Evolutionary conservation across 2,888 invertebrate species (phyloP).

Genomic region (Chloromyia formosa): DNA sequence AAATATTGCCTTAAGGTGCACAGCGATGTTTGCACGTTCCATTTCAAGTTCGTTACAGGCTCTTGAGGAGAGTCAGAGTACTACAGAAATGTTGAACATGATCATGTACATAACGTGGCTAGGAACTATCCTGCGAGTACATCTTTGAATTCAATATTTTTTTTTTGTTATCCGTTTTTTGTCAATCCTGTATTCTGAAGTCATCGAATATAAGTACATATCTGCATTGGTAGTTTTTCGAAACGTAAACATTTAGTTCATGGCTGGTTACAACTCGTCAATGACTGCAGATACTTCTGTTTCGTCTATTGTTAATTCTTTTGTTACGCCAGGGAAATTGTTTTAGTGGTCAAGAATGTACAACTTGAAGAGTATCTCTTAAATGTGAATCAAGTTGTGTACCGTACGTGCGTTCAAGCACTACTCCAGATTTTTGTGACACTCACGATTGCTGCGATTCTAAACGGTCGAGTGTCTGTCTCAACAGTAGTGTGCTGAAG

Average conservation of each 20-base stretch:
- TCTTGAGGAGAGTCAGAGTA: neutral
- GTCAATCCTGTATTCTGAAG: neutral
- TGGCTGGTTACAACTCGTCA: no score
- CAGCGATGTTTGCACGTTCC: slow-evolving; percentile 25
- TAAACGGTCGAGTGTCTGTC: slow-evolving; percentile 10
- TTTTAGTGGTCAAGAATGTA: slow-evolving; percentile 8
- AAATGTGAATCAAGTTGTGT: slow-evolving; percentile 27
- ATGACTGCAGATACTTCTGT: neutral
- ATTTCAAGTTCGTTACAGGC: slow-evolving; percentile 16
- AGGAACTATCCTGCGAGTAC: neutral
- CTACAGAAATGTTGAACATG: neutral
- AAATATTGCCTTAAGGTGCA: slow-evolving; percentile 21
- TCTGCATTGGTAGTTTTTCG: neutral
- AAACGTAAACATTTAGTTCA: no score
- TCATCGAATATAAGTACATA: neutral
- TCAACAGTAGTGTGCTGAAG: slow-evolving; percentile 1
- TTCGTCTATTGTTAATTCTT: neutral
- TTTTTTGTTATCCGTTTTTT: neutral
- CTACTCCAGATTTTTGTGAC: slow-evolving; percentile 29
- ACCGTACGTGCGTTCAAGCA: slow-evolving; percentile 15
- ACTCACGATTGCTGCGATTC: slow-evolving; percentile 32
- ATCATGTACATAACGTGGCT: slow-evolving; percentile 1
- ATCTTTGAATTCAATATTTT: neutral
- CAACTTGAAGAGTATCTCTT: slow-evolving; percentile 24
- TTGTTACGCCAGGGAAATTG: neutral